Conservation (phyloP, 2,888 invertebrate species). For the Lysandra bellargus region DNA sequence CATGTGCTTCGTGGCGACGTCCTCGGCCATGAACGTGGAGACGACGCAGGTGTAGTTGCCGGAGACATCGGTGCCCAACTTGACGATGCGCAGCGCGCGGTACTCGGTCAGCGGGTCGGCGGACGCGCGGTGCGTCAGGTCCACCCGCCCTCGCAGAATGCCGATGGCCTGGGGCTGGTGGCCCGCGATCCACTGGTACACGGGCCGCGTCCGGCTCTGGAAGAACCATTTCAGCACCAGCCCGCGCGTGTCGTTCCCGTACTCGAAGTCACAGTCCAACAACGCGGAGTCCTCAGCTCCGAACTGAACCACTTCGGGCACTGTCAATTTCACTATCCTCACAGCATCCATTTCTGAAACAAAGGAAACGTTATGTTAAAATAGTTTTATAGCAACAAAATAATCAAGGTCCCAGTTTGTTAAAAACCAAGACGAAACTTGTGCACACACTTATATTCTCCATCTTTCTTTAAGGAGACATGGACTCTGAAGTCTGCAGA, state of each 20-base stretch:
- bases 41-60: slow-evolving; percentile 88
- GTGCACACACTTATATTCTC: no score
- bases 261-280: slow-evolving; percentile 87
- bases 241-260: slow-evolving; percentile 82
- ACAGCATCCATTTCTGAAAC: slow-evolving; percentile 80
- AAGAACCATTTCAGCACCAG: slow-evolving; percentile 90
- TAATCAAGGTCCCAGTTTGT: no score
- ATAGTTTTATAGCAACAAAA: neutral
- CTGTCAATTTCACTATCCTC: slow-evolving; percentile 82
- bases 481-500: no score
- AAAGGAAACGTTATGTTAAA: slow-evolving; percentile 43
- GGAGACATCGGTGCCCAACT: slow-evolving; percentile 86
- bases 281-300: slow-evolving; percentile 82
- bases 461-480: no score
- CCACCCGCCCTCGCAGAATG: slow-evolving; percentile 76
- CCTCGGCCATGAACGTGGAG: slow-evolving; percentile 85
- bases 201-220: slow-evolving; percentile 82
- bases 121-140: slow-evolving; percentile 84
- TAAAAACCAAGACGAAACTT: no score
- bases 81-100: slow-evolving; percentile 85
- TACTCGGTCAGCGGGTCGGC: slow-evolving; percentile 84
- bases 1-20: slow-evolving; percentile 83
- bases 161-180: slow-evolving; percentile 84
- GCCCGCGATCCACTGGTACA: slow-evolving; percentile 90
- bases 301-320: slow-evolving; percentile 82